Evolutionary conservation across 2,113 vertebrate genomes (phyloP), one percentile per base, ranked within the genome.

Genomic region (Scolopax mira): DNA sequence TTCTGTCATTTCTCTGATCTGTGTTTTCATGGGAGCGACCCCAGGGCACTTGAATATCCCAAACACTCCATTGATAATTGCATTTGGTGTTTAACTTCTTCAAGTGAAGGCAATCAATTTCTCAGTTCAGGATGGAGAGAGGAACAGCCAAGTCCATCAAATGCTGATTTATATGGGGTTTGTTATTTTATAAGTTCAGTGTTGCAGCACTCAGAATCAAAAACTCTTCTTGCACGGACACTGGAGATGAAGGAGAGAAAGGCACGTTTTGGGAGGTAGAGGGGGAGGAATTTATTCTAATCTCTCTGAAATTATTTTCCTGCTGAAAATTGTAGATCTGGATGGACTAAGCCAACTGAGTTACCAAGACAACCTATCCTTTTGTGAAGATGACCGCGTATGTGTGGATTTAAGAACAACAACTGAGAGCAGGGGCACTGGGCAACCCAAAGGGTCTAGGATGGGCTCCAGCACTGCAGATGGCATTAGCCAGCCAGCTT

Each of bases 311-410:
- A 91, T 94, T 57, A 31, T 90, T 97, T 96, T 85, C 62, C 97
- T 93, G 37, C 74, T 97, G 80, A 13, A 87, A 92, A 97, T 97
- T 92, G 31, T 98, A 99, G 99, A 98, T 93, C 96, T 98, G 94
- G 98, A 98, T 94, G 97, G 97, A 85, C 49, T 97, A 88, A 98
- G 96, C 89, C 98, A 94, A 46, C 94, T 95, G 89, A 96, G 97
- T 88, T 98, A 97, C 94, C 98, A 97, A 95, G 98, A 98, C 95
- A 98, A 98, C 44, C 83, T 96, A 7, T 97, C 96, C 39, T 97
- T 37, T 52, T 60, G 7, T 55, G 97, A 98, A 89, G 97, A 97
- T 86, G 98, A 98, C 82, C 94, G 75, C 10, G 21, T 81, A 48
- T 97, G 98, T 30, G 30, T 97, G 35, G 86, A 89, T 48, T 98